phyloP scores from a whole-genome alignment of 1,140 invertebrate species.

The Berghia stephanieae region DNA sequence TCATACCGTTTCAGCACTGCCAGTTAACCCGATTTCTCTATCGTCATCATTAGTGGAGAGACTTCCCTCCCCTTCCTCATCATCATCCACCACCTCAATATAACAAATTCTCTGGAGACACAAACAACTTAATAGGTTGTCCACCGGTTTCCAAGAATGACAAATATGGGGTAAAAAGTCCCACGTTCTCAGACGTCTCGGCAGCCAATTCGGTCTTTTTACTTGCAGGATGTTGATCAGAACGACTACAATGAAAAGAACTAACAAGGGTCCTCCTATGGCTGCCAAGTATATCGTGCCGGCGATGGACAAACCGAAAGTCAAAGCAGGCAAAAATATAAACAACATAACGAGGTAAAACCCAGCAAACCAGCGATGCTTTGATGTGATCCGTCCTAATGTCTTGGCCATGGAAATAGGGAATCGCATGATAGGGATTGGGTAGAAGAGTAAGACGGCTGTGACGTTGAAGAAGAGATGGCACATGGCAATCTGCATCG shows the following conservation, averaged over 20 bases:
- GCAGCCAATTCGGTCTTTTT: slow-evolving; percentile 46
- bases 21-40: too few species aligned
- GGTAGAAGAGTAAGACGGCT: slow-evolving; percentile 73
- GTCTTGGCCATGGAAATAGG: slow-evolving; percentile 70
- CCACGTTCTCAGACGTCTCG: slow-evolving; percentile 51
- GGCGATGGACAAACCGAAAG: slow-evolving; percentile 67
- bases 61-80: background rate
- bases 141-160: slow-evolving; percentile 47
- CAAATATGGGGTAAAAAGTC: slow-evolving; percentile 53
- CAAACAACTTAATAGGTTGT: slow-evolving; percentile 6
- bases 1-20: too few species aligned
- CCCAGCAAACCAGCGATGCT: slow-evolving; percentile 72
- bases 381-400: slow-evolving; percentile 69
- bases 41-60: background rate
- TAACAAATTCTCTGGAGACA: background rate
- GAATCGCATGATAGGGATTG: slow-evolving; percentile 70
- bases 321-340: slow-evolving; percentile 67
- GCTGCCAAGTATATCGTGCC: slow-evolving; percentile 52
- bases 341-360: slow-evolving; percentile 72
- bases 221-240: slow-evolving; percentile 57
- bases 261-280: slow-evolving; percentile 43
- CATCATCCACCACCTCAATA: background rate
- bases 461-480: slow-evolving; percentile 63
- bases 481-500: slow-evolving; percentile 73
- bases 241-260: slow-evolving; percentile 46